These are phyloP conservation scores for Netelia virgata DNA, from an alignment of 2,888 invertebrate genomes.

Conservation along the genomic window DNA sequence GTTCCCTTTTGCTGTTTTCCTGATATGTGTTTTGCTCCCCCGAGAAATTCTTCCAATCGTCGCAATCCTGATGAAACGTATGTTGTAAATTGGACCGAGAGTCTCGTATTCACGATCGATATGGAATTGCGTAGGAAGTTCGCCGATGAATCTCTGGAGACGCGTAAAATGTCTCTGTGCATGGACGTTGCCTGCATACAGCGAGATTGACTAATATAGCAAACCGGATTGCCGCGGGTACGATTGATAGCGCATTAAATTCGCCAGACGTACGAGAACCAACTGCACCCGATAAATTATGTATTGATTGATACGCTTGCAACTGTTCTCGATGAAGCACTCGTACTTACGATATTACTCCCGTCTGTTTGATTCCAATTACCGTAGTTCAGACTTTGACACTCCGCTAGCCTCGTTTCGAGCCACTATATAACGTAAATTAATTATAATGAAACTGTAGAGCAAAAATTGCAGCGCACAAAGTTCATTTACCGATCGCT, in stretches of 20 bases:
- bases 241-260: slow-evolving; percentile 64
- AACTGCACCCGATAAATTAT: slow-evolving; percentile 51
- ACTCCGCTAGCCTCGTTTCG: background rate
- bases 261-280: slow-evolving; percentile 2
- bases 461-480: background rate
- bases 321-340: slow-evolving; percentile 25
- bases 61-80: background rate
- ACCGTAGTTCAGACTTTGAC: slow-evolving; percentile 14
- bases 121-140: slow-evolving; percentile 3
- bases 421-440: background rate
- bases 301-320: slow-evolving; percentile 52
- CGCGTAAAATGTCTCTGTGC: slow-evolving; percentile 8
- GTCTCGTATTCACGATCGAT: background rate
- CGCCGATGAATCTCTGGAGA: slow-evolving; percentile 5
- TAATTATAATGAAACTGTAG: background rate
- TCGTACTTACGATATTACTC: slow-evolving; percentile 49
- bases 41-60: background rate
- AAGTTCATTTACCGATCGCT: background rate
- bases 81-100: background rate
- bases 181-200: background rate
- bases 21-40: background rate
- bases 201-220: background rate
- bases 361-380: slow-evolving; percentile 38
- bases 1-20: background rate
- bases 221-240: slow-evolving; percentile 13